phyloP scores from a whole-genome alignment of 2,888 invertebrate species.

The Brenthis ino region DNA sequence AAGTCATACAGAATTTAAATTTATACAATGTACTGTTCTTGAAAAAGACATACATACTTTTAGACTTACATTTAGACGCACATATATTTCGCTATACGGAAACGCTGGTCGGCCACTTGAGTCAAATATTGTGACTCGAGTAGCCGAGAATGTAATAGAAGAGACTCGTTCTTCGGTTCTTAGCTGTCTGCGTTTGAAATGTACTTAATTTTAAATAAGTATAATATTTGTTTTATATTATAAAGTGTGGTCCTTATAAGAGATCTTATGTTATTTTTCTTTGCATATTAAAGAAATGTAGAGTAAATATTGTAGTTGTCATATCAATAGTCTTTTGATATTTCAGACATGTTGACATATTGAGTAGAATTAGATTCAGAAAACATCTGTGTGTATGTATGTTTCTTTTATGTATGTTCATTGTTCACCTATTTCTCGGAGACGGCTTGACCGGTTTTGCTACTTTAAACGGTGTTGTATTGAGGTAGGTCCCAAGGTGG shows the following conservation, averaged over 20 bases:
- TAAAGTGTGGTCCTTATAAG: not conserved
- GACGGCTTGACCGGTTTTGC: too few relatives aligned
- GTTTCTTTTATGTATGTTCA: too few relatives aligned
- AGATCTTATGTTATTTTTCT: not conserved
- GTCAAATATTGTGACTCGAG: constrained; percentile 20
- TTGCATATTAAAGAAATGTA: not conserved
- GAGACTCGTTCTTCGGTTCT: constrained; percentile 5
- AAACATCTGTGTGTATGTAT: too few relatives aligned
- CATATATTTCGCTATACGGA: not conserved
- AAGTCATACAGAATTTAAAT: too few relatives aligned
- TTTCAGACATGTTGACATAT: not conserved
- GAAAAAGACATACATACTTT: not conserved
- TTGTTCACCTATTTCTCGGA: too few relatives aligned
- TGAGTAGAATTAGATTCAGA: too few relatives aligned
- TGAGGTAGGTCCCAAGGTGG: too few relatives aligned
- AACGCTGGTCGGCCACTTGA: constrained; percentile 20
- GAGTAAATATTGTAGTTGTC: not conserved
- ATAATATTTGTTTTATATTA: too few relatives aligned
- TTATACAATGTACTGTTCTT: not conserved
- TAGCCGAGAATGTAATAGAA: constrained; percentile 18
- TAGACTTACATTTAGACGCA: too few relatives aligned
- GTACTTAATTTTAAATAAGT: too few relatives aligned
- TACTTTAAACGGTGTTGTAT: too few relatives aligned
- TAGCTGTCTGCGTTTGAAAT: not conserved
- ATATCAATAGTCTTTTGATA: not conserved